Percentiles rank a stretch among this genome's conserved stretches.
These are phyloP conservation scores for Noctua fimbriata DNA, from an alignment of 2,888 invertebrate genomes.

Conservation along the genomic window DNA sequence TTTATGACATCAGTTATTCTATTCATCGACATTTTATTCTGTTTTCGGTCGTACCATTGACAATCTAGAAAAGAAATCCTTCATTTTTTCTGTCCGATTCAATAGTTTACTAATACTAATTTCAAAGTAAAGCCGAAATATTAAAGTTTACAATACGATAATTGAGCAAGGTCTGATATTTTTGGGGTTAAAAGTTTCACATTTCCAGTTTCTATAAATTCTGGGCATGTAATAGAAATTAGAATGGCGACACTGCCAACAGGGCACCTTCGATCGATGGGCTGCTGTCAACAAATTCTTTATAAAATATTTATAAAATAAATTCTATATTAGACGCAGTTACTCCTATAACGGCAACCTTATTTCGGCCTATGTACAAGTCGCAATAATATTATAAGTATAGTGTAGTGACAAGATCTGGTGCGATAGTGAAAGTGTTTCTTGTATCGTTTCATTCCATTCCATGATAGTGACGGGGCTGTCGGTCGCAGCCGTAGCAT, in stretches of 20 bases:
- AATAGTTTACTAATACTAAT: too few species aligned
- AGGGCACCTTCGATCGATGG: slow-evolving; percentile 90
- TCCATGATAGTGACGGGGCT: slow-evolving; percentile 85
- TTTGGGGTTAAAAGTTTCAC: background rate
- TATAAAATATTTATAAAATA: slow-evolving; percentile 79
- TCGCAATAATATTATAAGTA: slow-evolving; percentile 45
- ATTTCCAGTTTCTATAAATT: background rate
- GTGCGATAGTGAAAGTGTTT: slow-evolving; percentile 84
- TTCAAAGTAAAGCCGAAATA: background rate
- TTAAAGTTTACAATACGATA: background rate
- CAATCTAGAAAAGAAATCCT: background rate
- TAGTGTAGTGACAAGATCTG: slow-evolving; percentile 55
- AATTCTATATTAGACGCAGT: slow-evolving; percentile 66
- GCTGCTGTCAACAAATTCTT: slow-evolving; percentile 86
- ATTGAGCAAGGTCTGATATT: background rate
- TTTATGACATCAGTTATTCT: background rate
- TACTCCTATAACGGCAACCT: slow-evolving; percentile 40
- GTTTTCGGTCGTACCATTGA: background rate
- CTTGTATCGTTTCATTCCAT: slow-evolving; percentile 73
- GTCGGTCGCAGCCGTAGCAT: slow-evolving; percentile 80
- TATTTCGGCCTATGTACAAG: slow-evolving; percentile 39
- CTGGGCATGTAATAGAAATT: slow-evolving; percentile 24
- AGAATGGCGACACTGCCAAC: slow-evolving; percentile 88
- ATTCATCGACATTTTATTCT: background rate
- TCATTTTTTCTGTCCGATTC: background rate